Base-by-base conservation (phyloP, 2,797 vertebrate genomes). In the Champsocephalus esox region DNA sequence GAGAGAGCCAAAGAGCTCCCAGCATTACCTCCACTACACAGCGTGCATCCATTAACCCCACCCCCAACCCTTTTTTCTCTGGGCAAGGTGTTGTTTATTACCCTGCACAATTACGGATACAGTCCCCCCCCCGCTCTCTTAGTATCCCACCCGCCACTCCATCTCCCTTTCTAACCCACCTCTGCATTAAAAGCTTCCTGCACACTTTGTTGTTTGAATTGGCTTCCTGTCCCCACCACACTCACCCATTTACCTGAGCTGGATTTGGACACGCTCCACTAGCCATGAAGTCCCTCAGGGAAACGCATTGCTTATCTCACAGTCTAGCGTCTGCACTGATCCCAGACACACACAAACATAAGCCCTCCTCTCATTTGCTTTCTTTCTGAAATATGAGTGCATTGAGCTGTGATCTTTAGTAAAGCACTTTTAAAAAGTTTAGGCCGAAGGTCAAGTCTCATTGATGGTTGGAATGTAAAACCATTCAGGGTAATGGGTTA, bases 11-110 rank as follows among this genome's bases (percentile, higher is more conserved):
- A 63, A 76, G 55, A 82, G 72, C 79, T 73, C 43, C 48, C 44
- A 74, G 64, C 64, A 73, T 82, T 69, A 77, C 52, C 60, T 43
- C 52, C 48, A 14, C 56, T 44, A n/a, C 66, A 57, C 58, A 43
- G 55, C 66, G 24, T 50, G 57, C 70, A 73, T 79, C 82, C 79
- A 87, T 88, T 88, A 86, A 84, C 74, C 73, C 72, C 63, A 58
- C 55, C 68, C 61, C 65, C 65, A n/a, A 32, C 62, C 65, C 32
- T 28, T 44, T 45, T 73, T 57, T 55, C 78, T 66, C 68, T 19
- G 51, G 24, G 72, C 69, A 79, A 75, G 80, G 81, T 88, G 71
- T 73, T 85, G 78, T 86, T 86, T 77, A 82, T 49, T 56, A 70
- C 57, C 60, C 4, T 1, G 38, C 57, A 79, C 83, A 83, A 80